Conservation (phyloP, 2,113 vertebrate species). For the Platanista minor region DNA sequence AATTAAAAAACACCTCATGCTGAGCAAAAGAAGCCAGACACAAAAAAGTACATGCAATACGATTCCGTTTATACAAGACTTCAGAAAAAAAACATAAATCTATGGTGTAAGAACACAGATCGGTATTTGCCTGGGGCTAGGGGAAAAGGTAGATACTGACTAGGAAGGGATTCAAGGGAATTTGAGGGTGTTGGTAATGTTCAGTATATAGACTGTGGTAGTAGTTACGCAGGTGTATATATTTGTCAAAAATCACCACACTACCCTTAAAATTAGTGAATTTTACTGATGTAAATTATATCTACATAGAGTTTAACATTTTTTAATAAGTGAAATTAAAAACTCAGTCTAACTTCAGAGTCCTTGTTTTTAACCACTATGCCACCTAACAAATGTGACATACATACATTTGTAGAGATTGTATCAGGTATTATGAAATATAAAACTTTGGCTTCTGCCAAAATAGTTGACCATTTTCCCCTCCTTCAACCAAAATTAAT, state of each 20-base stretch:
- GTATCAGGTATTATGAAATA: neutral
- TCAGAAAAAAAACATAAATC: neutral
- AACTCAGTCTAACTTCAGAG: neutral
- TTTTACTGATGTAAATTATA: neutral
- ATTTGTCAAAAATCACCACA: neutral
- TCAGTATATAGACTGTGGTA: neutral
- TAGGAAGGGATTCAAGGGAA: neutral
- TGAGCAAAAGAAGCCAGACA: neutral
- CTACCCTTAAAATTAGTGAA: neutral
- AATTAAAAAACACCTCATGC: too few relatives aligned
- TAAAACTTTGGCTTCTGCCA: neutral
- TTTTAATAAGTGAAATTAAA: neutral
- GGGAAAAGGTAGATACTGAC: neutral
- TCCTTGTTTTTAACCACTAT: neutral
- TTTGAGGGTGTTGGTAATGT: neutral
- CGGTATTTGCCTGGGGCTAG: neutral
- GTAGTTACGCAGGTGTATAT: neutral
- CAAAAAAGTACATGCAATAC: neutral
- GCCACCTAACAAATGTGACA: neutral
- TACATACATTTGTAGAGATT: neutral
- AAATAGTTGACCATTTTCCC: neutral
- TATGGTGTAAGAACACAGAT: neutral
- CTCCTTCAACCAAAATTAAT: neutral
- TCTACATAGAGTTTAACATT: neutral
- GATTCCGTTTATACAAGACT: neutral